Conservation (phyloP, 2,888 invertebrate genomes). For the Gasteruption jaculator region DNA sequence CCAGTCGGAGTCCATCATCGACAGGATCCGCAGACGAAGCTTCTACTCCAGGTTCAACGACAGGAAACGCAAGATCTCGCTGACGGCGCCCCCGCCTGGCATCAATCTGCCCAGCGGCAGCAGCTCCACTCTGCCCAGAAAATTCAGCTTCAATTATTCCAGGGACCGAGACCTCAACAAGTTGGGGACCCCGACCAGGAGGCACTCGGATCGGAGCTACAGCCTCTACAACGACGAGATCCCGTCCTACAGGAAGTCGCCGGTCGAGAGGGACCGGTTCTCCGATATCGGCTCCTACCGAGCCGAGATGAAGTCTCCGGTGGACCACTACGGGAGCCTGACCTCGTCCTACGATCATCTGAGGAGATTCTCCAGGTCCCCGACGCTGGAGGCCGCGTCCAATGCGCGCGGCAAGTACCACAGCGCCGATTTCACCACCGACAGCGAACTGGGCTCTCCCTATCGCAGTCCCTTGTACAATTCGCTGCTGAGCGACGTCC, state of each 20-base stretch:
- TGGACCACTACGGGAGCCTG: slow-evolving; percentile 26
- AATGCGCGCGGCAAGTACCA: slow-evolving; percentile 33
- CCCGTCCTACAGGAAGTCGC: slow-evolving; percentile 30
- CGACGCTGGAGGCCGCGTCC: slow-evolving; percentile 31
- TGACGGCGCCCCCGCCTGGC: slow-evolving; percentile 57
- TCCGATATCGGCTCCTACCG: slow-evolving; percentile 19
- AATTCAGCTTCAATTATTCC: slow-evolving; percentile 45
- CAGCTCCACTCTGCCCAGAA: slow-evolving; percentile 49
- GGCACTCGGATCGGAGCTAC: slow-evolving; percentile 27
- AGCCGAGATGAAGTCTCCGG: slow-evolving; percentile 32
- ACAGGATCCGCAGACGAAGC: slow-evolving; percentile 82
- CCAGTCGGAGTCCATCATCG: slow-evolving; percentile 68
- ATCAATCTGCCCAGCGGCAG: slow-evolving; percentile 27
- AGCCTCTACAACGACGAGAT: slow-evolving; percentile 35
- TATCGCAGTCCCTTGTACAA: slow-evolving; percentile 28
- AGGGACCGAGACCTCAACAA: slow-evolving; percentile 30
- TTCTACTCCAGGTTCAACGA: slow-evolving; percentile 88
- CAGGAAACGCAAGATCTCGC: slow-evolving; percentile 68
- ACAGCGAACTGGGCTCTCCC: slow-evolving; percentile 27
- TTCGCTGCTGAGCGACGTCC: slow-evolving; percentile 22
- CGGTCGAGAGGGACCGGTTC: slow-evolving; percentile 35
- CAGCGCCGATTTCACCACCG: slow-evolving; percentile 33
- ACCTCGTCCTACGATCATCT: slow-evolving; percentile 37
- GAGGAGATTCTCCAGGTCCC: slow-evolving; percentile 36
- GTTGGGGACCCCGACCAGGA: too few relatives aligned